Evolutionary conservation across 2,797 vertebrate species (phyloP), one percentile per base, ranked within the genome.

Genomic region (Danionella dracula): DNA sequence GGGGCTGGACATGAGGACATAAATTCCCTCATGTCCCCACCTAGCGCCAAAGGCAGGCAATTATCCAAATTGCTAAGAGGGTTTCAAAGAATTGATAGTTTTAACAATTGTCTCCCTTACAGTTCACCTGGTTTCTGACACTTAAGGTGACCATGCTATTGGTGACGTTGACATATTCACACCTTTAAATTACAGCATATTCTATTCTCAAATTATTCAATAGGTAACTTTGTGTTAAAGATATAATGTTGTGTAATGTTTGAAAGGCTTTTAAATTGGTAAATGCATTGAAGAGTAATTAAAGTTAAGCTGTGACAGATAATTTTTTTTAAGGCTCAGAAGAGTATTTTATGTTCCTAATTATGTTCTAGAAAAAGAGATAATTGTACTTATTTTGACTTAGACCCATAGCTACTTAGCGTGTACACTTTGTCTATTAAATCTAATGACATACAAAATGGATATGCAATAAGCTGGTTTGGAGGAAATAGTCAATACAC

Each of bases 21-120:
- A 48, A 15, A 15, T n/a, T 44, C 16, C 15, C 9, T 32, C 8
- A 2, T 8, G 17, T 51, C 42, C 42, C 40, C 70, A 66, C 68
- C 65, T 66, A 67, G 16, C 70, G 69, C 70, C 73, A 73, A 66
- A 60, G 59, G 64, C 50, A 69, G 66, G 41, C 21, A 78, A 80
- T 80, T 44, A 57, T 67, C 31, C 57, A 78, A 78, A 81, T 83
- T 76, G 75, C 73, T 74, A 71, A 73, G 71, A 78, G 70, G 51
- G 62, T 71, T 78, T 70, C 54, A 16, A 58, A 66, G 50, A 71
- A 76, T 71, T 13, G 57, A 60, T 46, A 37, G 32, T 56, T 65
- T n/a, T 35, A 27, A 40, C 42, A 72, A 59, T 54, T 45, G 16
- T 17, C 23, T 71, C 45, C 37, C 54, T 65, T 45, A 16, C 23